These are phyloP conservation scores for Corythaixoides concolor DNA, from an alignment of 2,113 vertebrate species.

Conservation along the genomic window DNA sequence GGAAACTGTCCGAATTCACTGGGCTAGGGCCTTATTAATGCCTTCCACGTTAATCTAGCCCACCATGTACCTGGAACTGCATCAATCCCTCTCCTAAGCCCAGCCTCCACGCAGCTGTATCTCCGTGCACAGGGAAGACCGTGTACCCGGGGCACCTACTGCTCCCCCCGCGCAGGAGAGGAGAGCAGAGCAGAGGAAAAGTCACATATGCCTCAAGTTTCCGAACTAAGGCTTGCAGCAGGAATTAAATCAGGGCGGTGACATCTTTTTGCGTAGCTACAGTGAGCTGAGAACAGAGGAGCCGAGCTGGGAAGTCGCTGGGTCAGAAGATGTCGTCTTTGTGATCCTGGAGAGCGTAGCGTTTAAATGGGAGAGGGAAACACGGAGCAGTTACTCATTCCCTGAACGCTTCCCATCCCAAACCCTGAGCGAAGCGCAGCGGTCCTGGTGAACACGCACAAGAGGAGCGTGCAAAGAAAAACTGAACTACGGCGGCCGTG, in stretches of 20 bases:
- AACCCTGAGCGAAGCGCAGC: not conserved
- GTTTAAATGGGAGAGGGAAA: not conserved
- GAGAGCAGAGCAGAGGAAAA: not conserved
- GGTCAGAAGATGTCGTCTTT: not conserved
- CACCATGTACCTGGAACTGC: conserved; percentile 41
- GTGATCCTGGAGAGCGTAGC: fast-evolving
- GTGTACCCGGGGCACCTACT: not conserved
- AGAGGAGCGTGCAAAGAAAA: not conserved
- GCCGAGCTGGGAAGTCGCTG: not conserved
- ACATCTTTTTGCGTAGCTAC: not conserved
- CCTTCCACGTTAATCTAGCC: conserved; percentile 26
- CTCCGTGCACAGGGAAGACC: not conserved
- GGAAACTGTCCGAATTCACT: conserved; percentile 47
- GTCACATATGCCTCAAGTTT: not conserved
- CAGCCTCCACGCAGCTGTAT: not conserved
- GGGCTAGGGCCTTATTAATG: conserved; percentile 50
- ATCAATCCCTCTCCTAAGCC: not conserved
- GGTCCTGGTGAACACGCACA: not conserved
- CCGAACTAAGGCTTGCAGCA: fast-evolving
- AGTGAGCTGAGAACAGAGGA: not conserved
- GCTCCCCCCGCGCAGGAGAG: not conserved
- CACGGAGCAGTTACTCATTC: not conserved
- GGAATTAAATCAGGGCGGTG: not conserved
- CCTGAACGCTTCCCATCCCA: not conserved
- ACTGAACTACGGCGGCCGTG: not conserved